These are phyloP conservation scores for Haliclona indistincta DNA, from an alignment of 37 sponge, comb jelly and placozoan genomes.

Conservation along the genomic window DNA sequence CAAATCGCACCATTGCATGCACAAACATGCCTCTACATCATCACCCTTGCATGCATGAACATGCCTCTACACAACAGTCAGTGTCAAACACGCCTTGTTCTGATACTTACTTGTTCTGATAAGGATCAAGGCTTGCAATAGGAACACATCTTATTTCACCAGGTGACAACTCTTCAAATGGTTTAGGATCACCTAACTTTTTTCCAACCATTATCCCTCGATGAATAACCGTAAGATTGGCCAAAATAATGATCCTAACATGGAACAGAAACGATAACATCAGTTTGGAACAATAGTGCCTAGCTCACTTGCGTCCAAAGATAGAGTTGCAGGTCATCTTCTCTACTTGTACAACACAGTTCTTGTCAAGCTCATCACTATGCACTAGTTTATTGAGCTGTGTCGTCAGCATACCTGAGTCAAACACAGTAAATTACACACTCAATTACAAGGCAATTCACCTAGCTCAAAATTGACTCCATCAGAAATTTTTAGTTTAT, in stretches of 20 bases:
- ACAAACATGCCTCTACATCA: too few relatives aligned
- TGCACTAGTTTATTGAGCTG: conserved; percentile 58
- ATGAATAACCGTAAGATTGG: too few relatives aligned
- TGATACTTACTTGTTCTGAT: conserved; percentile 85
- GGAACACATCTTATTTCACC: conserved; percentile 40
- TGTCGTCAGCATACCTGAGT: conserved; percentile 80
- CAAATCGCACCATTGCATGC: too few relatives aligned
- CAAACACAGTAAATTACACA: not conserved
- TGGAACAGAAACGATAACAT: too few relatives aligned
- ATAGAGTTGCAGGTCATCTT: conserved; percentile 69
- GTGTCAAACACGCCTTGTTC: too few relatives aligned
- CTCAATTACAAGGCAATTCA: not conserved
- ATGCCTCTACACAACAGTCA: too few relatives aligned
- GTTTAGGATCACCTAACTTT: too few relatives aligned
- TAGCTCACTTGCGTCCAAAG: conserved; percentile 75
- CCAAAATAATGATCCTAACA: too few relatives aligned
- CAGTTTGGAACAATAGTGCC: too few relatives aligned
- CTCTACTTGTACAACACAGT: conserved; percentile 43
- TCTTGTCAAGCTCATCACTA: conserved; percentile 53
- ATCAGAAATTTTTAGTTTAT: conserved; percentile 65
- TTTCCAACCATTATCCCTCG: too few relatives aligned
- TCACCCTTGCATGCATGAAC: too few relatives aligned
- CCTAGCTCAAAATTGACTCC: conserved; percentile 56
- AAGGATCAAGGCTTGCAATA: conserved; percentile 82
- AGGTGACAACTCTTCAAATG: not conserved